phyloP scores from a whole-genome alignment of 2,113 vertebrate species.

The Nanorana parkeri region DNA sequence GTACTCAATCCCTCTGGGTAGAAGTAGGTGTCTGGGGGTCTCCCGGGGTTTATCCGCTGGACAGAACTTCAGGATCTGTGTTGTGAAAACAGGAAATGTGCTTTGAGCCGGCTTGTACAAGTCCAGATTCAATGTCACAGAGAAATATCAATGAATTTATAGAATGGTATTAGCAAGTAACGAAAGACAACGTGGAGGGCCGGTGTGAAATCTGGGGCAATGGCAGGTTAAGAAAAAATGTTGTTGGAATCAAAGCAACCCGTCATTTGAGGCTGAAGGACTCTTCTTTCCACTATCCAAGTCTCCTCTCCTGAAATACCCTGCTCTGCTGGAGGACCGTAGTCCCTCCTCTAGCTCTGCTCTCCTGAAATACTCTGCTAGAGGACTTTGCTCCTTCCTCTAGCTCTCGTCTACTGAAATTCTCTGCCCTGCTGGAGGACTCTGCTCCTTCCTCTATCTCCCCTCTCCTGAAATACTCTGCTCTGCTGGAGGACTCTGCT shows the following conservation, averaged over 20 bases:
- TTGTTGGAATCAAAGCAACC: background rate
- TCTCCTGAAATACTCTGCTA: background rate
- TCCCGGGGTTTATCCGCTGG: conserved; percentile 34
- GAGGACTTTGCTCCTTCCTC: too few relatives aligned
- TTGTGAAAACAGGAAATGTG: conserved; percentile 46
- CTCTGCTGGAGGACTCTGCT: too few relatives aligned
- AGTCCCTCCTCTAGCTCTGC: background rate
- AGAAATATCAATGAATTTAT: background rate
- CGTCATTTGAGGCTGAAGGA: background rate
- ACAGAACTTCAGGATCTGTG: conserved; percentile 41
- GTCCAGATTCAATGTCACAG: background rate
- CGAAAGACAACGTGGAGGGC: background rate
- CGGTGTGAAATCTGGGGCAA: background rate
- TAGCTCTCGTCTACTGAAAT: too few relatives aligned
- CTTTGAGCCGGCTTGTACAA: conserved; percentile 5
- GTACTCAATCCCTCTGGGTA: conserved; percentile 50
- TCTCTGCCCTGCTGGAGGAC: too few relatives aligned
- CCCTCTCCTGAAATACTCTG: too few relatives aligned
- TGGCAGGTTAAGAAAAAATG: background rate
- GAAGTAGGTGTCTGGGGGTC: background rate
- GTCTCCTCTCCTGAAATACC: background rate
- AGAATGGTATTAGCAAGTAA: too few relatives aligned
- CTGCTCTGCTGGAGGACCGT: background rate
- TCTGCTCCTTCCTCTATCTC: too few relatives aligned
- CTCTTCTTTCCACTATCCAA: background rate